Conservation (phyloP, 1,140 invertebrate genomes). For the Brachionus asplanchnoidis region DNA sequence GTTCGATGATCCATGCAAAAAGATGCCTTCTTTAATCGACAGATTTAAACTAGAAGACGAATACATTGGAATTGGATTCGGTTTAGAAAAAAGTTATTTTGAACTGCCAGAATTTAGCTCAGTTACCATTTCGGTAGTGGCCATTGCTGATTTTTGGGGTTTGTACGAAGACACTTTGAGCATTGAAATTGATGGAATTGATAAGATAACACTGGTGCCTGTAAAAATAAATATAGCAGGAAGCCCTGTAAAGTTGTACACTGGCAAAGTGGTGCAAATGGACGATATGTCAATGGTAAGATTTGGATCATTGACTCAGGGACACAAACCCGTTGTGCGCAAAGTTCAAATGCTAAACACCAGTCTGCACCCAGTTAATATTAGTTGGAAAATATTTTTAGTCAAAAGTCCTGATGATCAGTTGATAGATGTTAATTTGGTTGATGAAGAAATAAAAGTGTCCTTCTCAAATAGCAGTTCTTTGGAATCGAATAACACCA, state of each 20-base stretch:
- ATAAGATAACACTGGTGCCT: neutral
- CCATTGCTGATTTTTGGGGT: constrained; percentile 14
- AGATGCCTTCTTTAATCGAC: neutral
- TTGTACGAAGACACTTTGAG: neutral
- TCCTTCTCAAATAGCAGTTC: neutral
- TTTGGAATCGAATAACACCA: neutral
- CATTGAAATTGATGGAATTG: neutral
- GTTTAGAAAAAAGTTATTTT: constrained; percentile 8
- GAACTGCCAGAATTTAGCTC: constrained; percentile 10
- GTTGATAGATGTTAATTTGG: neutral
- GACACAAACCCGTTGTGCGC: neutral
- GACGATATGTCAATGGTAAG: constrained; percentile 24
- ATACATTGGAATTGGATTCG: neutral
- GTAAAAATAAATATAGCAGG: neutral
- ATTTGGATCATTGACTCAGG: constrained; percentile 2
- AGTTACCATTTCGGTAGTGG: neutral
- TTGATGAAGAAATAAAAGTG: neutral
- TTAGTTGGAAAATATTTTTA: constrained; percentile 29
- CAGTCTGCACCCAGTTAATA: neutral
- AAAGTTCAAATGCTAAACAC: constrained; percentile 27
- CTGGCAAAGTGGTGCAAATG: constrained; percentile 21
- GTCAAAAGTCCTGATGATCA: neutral
- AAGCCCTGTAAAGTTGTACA: neutral
- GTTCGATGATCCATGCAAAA: neutral
- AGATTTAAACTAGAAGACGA: neutral